Evolutionary conservation across 2,888 invertebrate genomes (phyloP), one percentile per base, ranked within the genome.

Genomic region (Merodon equestris): DNA sequence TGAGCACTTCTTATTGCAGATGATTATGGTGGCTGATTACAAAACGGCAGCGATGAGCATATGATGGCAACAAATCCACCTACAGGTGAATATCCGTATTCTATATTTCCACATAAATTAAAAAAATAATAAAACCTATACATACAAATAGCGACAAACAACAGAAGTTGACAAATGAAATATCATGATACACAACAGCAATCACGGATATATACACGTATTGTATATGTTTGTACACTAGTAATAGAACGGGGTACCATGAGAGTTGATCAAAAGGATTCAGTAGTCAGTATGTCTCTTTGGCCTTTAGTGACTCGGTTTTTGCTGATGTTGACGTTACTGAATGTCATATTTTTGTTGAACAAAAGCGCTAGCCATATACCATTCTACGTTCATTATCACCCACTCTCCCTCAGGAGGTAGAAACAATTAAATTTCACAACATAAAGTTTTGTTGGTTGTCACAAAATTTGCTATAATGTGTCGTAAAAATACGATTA

Each of bases 401-500:
- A 60, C 64, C 58, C 56, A 64, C 38, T 60, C 38, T 73, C 77
- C 77, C 73, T 50, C 51, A 64, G 74, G 79, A 74, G 74, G 70
- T 68, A 79, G 70, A 79, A 79, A 79, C 74, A 79, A 79, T 79
- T 79, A 79, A 79, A 74, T 74, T 79, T 70, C 68, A 79, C 68
- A 79, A 68, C 73, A 79, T 74, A 74, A 74, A 79, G 38, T 79
- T 79, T 79, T 79, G 68, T 64, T 79, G 54, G 58, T 64, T 79
- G 79, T 79, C 79, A 60, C 74, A 79, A 79, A 74, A 79, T 74
- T 79, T 57, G 53, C 74, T 79, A 79, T 74, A 74, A 79, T 74
- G 60, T 79, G 79, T 74, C 79, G 79, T 79, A 74, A 79, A 79
- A 79, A 79, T 79, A 79, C 79, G 79, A 79, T 79, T 79, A 79